Base-by-base conservation (phyloP, 2,113 vertebrate species). In the Motacilla alba region DNA sequence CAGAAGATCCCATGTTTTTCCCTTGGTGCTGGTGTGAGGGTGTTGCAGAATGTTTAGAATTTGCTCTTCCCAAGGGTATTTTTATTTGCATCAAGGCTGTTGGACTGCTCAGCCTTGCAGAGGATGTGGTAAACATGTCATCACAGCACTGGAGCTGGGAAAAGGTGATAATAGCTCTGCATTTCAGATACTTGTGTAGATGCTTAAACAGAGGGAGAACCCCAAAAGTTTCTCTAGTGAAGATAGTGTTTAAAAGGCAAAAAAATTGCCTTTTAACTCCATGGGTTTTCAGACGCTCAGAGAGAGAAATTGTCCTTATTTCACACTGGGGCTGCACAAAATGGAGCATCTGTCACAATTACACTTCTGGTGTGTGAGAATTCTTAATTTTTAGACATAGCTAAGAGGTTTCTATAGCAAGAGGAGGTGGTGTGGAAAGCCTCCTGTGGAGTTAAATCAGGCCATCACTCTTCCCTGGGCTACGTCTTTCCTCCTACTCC, bases 261-360 rank as follows among this genome's bases (percentile, higher is more conserved):
- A 59, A 28, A 56, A 33, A 26, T 9, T 41, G 28, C 46, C 37
- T 56, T 28, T 44, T 72, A 37, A 50, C 44, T 81, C 41, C 15
- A 2, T 11, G 47, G 72, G 44, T 94, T 46, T 75, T 67, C 56
- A 22, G 55, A 55, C 41, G 52, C 80, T 93, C 19, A 0, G 64
- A 85, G 72, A 78, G 50, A 10, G 56, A 55, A 86, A 37, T 16
- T 97, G 94, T 95, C 94, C 90, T 96, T 90, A 87, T 58, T 94
- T 97, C 87, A 97, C 96, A 91, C 66, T 39, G 69, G 81, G 66
- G 76, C 83, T 90, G 79, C 86, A 93, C 88, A 94, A 96, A 90
- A 96, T 95, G 95, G 92, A 96, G 94, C 92, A 96, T 92, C 95
- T 95, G 95, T 86, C 89, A 62, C 0, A 20, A 19, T 94, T 69